Evolutionary conservation across 2,113 vertebrate genomes (phyloP), one percentile per base, ranked within the genome.

Genomic region (Psittacula cyanocephala): DNA sequence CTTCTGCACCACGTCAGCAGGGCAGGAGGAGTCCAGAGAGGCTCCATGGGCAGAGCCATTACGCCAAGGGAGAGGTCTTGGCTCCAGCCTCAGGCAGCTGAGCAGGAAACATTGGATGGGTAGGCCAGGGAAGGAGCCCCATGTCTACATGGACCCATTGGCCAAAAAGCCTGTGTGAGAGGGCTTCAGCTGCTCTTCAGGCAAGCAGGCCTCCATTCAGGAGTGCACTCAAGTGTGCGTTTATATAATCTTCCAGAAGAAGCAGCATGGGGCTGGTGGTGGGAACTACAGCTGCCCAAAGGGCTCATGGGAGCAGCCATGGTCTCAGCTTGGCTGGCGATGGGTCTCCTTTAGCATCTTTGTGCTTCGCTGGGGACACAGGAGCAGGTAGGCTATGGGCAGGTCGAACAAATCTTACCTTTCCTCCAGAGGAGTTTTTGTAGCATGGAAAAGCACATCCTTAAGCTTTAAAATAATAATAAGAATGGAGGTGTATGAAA

Each of bases 381-480:
- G 88, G 17, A 88, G 60, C 76, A 88, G 67, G 49, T 33, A 15
- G 63, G 75, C 88, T 83, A 63, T 75, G 68, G 64, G 80, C 76
- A 69, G 74, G 85, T 86, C 29, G 70, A 65, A 71, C 37, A 89
- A 77, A 65, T 72, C 17, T 85, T 90, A 39, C 62, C 77, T 91
- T 96, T 97, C 94, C 83, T 97, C 88, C 88, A 53, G 81, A 91
- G 39, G 91, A 95, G 76, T 75, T 87, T 87, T 94, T 94, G 95
- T 97, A 95, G 86, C 93, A 88, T 91, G 70, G 81, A 93, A 92
- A 94, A 95, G 96, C 90, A 97, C 94, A 95, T 89, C 95, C 88
- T 94, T 95, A 95, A 94, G 91, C 97, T 97, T 97, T 93, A 96
- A 83, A 86, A 71, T 57, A 92, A 71, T 90, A 81, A 43, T 0